Evolutionary conservation across 1,140 invertebrate species (phyloP), one percentile per base, ranked within the genome.

Genomic region (Gerris buenoi): DNA sequence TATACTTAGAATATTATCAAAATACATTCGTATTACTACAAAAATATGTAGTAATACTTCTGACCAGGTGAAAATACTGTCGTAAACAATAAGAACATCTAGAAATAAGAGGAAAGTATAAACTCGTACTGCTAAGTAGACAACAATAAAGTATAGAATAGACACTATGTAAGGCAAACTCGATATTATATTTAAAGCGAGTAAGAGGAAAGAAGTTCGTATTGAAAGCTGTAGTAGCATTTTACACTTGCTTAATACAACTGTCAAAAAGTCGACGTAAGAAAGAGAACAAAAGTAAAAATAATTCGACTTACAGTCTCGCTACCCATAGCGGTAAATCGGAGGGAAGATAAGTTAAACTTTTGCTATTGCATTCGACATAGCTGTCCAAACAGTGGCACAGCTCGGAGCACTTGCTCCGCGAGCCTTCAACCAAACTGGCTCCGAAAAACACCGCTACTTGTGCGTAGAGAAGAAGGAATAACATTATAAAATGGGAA

Each of bases 351-450:
- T 15, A 13, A 3, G 28, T 61, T 15, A 68, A 63, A 27, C 28
- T 26, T 29, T 68, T 64, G 14, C 59, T n/a, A 33, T 57, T 65
- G 46, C 67, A 68, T 22, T 68, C 67, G 15, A 68, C 67, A 61
- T 65, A 62, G 27, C 67, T 68, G 25, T 68, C 64, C 28, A 68
- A 65, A 46, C 67, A 68, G 26, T 22, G 65, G 28, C 67, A 68
- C 5, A 62, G 33, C n/a, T 60, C 22, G 15, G 64, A 64, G 29
- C 67, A 68, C 26, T 62, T 23, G 22, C 65, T 65, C 25, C 33
- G 5, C 5, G 33, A 46, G 18, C 18, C 18, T 10, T 18, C 18
- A 5, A 46, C 33, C 18, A 18, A 5, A 10, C 18, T 46, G 5
- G 18, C 33, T 5, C 33, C 33, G 18, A 46, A 18, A 46, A 5